phyloP scores from a whole-genome alignment of 2,888 invertebrate species.

The Melieria crassipennis region DNA sequence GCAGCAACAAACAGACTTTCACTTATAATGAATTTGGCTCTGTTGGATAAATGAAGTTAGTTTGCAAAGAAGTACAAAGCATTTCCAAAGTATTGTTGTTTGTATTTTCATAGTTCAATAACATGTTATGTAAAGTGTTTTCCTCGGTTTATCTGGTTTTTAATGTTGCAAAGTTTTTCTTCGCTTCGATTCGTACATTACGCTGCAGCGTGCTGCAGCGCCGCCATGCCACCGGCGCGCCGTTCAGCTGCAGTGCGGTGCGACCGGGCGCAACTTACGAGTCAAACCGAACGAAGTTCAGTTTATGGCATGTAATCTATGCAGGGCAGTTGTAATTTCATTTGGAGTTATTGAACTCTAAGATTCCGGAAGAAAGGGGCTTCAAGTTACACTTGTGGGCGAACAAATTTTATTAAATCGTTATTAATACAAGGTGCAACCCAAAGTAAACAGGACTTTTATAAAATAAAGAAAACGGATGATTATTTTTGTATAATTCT shows the following conservation, averaged over 20 bases:
- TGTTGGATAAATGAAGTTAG: conserved; percentile 42
- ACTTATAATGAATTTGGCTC: conserved; percentile 63
- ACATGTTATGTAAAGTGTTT: conserved; percentile 64
- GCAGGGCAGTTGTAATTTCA: conserved; percentile 51
- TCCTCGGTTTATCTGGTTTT: conserved; percentile 49
- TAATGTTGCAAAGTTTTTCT: conserved; percentile 40
- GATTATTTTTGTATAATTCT: too few species aligned
- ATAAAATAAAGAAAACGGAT: too few species aligned
- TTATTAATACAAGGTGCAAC: too few species aligned
- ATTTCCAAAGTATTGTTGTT: conserved; percentile 33
- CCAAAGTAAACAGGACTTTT: too few species aligned
- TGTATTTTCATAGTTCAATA: conserved; percentile 60
- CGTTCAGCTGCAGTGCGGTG: conserved; percentile 17
- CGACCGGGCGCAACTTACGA: neutral
- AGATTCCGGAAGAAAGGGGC: conserved; percentile 39
- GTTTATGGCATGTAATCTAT: conserved; percentile 36
- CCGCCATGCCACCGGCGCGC: conserved; percentile 36
- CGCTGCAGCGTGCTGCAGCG: conserved; percentile 6
- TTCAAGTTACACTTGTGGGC: conserved; percentile 26
- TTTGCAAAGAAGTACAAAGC: conserved; percentile 31
- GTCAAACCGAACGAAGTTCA: neutral
- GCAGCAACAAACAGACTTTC: conserved; percentile 56
- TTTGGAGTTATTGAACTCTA: conserved; percentile 62
- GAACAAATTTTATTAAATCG: neutral
- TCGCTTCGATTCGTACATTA: conserved; percentile 47